These are phyloP conservation scores for Mesochorus sp. DNA, from an alignment of 2,888 invertebrate species.

Conservation along the genomic window DNA sequence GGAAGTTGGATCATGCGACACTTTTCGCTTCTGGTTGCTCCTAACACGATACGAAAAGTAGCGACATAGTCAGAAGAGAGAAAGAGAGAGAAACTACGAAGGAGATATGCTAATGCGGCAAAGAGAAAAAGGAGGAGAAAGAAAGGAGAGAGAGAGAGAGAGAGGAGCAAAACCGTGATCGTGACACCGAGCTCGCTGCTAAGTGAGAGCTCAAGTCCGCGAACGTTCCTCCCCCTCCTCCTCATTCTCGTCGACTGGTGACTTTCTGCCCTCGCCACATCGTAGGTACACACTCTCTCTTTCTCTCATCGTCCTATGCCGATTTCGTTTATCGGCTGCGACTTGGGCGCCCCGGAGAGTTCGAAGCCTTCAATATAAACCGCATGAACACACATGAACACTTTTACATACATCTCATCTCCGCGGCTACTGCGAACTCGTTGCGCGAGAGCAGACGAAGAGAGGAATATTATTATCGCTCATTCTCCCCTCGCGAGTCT, in stretches of 20 bases:
- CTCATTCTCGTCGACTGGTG: constrained; percentile 27
- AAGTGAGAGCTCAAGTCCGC: constrained; percentile 81
- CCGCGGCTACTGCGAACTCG: constrained; percentile 10
- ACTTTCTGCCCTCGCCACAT: constrained; percentile 40
- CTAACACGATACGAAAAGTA: constrained; percentile 35
- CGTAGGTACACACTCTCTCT: constrained; percentile 28
- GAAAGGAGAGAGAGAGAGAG: constrained; percentile 18
- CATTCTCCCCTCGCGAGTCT: not conserved
- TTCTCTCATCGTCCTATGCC: constrained; percentile 21
- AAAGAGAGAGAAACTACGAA: constrained; percentile 68
- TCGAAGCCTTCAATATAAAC: no score
- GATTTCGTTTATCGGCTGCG: constrained; percentile 47
- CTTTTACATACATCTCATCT: no score
- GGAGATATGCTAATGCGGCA: constrained; percentile 80
- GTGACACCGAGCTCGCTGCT: constrained; percentile 79
- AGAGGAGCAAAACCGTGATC: constrained; percentile 72
- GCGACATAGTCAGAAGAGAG: constrained; percentile 70
- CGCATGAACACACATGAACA: not conserved
- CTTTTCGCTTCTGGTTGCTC: constrained; percentile 54
- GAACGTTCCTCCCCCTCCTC: constrained; percentile 67
- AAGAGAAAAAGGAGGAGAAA: constrained; percentile 23
- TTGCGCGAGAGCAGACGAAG: constrained; percentile 1
- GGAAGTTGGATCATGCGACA: constrained; percentile 29
- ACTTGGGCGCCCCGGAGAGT: not conserved
- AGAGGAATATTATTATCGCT: not conserved